phyloP scores from a whole-genome alignment of 1,140 invertebrate species.

The Zaprionus ghesquierei region DNA sequence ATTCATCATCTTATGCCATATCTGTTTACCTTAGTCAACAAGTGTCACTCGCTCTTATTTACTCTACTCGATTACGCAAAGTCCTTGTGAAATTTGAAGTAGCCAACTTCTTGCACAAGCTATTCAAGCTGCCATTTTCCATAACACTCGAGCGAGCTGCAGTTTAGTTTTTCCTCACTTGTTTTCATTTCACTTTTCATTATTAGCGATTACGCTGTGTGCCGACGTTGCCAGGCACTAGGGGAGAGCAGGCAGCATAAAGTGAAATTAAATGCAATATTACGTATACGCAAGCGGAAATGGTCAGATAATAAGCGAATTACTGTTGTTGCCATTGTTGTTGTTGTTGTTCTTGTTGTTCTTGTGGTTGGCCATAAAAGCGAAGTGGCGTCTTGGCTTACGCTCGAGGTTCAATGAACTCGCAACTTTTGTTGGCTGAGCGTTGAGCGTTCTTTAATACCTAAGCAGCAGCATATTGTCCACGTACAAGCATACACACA shows the following conservation, averaged over 20 bases:
- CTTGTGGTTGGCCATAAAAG: slow-evolving; percentile 13
- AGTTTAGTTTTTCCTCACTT: not conserved
- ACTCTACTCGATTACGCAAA: not conserved
- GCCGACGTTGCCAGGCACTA: not conserved
- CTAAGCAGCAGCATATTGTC: slow-evolving; percentile 26
- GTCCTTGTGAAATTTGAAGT: not conserved
- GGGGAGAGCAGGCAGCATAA: slow-evolving; percentile 40
- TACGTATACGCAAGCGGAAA: slow-evolving; percentile 64
- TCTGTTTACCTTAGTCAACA: not conserved
- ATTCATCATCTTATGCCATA: not conserved
- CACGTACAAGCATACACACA: not conserved
- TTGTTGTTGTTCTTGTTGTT: no score
- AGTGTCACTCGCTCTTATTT: not conserved
- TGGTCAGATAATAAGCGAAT: slow-evolving; percentile 67
- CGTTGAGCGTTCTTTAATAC: slow-evolving; percentile 26
- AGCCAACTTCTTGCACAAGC: not conserved
- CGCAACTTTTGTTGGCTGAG: not conserved
- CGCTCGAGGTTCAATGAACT: slow-evolving; percentile 34
- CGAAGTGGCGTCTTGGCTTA: slow-evolving; percentile 22
- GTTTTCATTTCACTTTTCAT: slow-evolving; percentile 64
- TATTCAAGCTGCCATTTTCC: not conserved
- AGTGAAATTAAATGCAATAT: slow-evolving; percentile 70
- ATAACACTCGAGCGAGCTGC: not conserved
- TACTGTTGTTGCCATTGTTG: slow-evolving; percentile 18
- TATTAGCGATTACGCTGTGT: slow-evolving; percentile 68